Conservation (phyloP, 2,797 vertebrate species). For the Zonotrichia albicollis region DNA sequence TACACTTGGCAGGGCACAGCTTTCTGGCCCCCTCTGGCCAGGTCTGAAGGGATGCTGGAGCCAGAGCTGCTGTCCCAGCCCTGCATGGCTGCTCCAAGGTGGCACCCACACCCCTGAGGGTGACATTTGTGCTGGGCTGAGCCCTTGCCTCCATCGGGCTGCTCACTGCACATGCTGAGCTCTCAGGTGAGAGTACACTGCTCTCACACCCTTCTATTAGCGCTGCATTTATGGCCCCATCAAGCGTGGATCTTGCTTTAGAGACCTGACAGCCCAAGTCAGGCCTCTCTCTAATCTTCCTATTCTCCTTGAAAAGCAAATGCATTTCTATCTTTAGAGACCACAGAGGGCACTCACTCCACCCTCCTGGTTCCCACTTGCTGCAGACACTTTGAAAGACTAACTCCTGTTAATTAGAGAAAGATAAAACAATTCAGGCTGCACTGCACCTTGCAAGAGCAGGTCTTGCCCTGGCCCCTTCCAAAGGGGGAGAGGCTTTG, state of each 20-base stretch:
- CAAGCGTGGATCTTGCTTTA: background rate
- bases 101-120: background rate
- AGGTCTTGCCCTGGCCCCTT: background rate
- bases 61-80: background rate
- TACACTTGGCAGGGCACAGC: background rate
- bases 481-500: background rate
- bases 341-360: background rate
- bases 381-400: conserved; percentile 8
- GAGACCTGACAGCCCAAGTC: background rate
- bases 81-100: background rate
- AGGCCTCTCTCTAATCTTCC: background rate
- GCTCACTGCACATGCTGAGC: background rate
- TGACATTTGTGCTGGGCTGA: background rate
- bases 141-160: background rate
- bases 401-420: conserved; percentile 41
- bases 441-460: background rate
- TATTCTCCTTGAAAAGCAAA: conserved; percentile 9
- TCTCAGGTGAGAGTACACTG: background rate
- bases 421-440: background rate
- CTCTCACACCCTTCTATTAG: background rate
- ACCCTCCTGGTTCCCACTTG: background rate
- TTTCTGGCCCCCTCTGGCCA: background rate
- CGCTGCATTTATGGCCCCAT: background rate
- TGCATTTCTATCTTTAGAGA: background rate
- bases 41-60: background rate